Percentiles rank a stretch among this genome's conserved stretches.
Evolutionary conservation across 2,113 vertebrate genomes (phyloP).

Genomic region (Macrotis lagotis): DNA sequence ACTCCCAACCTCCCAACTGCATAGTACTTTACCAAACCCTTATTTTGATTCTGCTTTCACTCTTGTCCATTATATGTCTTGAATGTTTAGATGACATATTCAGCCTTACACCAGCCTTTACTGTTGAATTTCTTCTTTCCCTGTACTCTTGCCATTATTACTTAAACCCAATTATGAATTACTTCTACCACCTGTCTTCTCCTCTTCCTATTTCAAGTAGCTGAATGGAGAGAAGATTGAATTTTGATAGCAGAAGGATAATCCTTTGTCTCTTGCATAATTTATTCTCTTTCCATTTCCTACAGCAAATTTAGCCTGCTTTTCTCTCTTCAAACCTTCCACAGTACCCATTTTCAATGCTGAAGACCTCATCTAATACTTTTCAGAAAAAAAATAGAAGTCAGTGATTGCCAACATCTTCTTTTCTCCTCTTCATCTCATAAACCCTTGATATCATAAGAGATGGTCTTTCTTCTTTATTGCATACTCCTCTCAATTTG

Average conservation of each 20-base stretch:
- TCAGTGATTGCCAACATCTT: background rate
- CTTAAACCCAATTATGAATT: background rate
- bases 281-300: background rate
- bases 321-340: background rate
- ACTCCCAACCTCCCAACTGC: background rate
- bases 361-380: background rate
- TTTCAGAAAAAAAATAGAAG: background rate
- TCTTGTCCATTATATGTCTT: background rate
- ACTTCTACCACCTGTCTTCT: background rate
- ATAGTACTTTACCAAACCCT: background rate
- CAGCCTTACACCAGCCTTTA: background rate
- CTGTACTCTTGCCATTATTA: background rate
- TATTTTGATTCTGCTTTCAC: background rate
- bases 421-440: background rate
- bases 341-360: background rate
- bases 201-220: background rate
- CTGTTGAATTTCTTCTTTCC: background rate
- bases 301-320: background rate
- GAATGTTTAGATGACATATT: background rate
- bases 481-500: too few relatives aligned
- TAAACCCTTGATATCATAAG: background rate
- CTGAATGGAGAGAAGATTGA: background rate
- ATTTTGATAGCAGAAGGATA: background rate
- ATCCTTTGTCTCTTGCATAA: background rate
- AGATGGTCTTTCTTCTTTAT: too few relatives aligned